These are phyloP conservation scores for Monoplex corrugatus DNA, from an alignment of 2,888 invertebrate species.

Conservation along the genomic window DNA sequence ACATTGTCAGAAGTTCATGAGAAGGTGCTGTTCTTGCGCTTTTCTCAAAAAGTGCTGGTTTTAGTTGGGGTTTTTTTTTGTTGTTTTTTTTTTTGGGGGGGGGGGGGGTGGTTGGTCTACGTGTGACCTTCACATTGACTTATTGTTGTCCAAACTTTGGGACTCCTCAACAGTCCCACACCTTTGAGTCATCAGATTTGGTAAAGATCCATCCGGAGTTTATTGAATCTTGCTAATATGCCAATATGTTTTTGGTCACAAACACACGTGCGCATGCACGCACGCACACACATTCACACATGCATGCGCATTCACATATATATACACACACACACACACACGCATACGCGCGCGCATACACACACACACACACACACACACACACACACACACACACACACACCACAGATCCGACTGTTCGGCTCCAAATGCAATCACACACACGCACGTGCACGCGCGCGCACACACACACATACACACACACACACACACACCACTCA, in stretches of 20 bases:
- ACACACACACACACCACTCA: background rate
- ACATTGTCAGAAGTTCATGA: too few species aligned
- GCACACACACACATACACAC: background rate
- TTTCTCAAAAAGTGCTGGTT: too few species aligned
- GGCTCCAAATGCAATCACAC: background rate
- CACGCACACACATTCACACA: constrained; percentile 53
- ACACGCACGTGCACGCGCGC: background rate
- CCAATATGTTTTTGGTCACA: background rate
- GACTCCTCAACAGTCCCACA: too few species aligned
- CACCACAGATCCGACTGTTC: background rate
- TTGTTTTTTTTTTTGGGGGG: too few species aligned
- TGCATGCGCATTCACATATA: too few species aligned
- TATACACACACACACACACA: constrained; percentile 50
- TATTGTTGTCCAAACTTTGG: too few species aligned
- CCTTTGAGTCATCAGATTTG: background rate
- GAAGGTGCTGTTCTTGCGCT: too few species aligned
- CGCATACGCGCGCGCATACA: constrained; percentile 38
- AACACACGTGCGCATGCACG: constrained; percentile 49
- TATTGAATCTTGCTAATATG: too few species aligned
- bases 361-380: constrained; percentile 39
- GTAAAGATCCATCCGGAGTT: background rate
- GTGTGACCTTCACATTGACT: too few species aligned
- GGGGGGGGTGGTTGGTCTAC: too few species aligned
- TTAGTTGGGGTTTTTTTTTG: too few species aligned
- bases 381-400: constrained; percentile 48